These are phyloP conservation scores for Agelastica alni DNA, from an alignment of 2,888 invertebrate genomes.

Conservation along the genomic window DNA sequence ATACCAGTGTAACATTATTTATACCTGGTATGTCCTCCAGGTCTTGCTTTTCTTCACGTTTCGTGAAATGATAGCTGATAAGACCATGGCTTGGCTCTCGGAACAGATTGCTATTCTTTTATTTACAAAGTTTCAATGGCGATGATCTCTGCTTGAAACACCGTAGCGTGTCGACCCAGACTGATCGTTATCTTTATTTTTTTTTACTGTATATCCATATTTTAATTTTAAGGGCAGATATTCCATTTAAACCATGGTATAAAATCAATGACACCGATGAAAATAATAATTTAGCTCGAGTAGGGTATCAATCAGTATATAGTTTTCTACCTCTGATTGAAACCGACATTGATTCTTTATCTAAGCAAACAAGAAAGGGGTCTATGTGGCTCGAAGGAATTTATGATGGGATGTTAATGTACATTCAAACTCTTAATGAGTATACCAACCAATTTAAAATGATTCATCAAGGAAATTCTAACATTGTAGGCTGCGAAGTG, in stretches of 20 bases:
- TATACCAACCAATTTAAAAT: conserved; percentile 63
- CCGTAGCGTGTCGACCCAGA: too few species aligned
- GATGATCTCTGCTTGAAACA: too few species aligned
- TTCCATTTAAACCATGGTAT: conserved; percentile 81
- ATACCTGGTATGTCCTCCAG: too few species aligned
- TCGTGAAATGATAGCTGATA: too few species aligned
- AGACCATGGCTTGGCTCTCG: too few species aligned
- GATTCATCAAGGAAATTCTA: conserved; percentile 49
- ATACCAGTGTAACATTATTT: too few species aligned
- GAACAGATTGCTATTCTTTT: too few species aligned
- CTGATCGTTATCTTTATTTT: too few species aligned
- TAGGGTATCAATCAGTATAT: conserved; percentile 84
- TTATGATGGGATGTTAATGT: conserved; percentile 94
- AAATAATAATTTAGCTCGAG: conserved; percentile 80
- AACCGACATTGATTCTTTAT: conserved; percentile 73
- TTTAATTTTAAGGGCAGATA: conserved; percentile 46
- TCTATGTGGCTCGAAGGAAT: conserved; percentile 67
- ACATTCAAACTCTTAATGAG: conserved; percentile 88
- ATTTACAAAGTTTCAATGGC: too few species aligned
- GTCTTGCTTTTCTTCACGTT: too few species aligned
- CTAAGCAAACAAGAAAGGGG: conserved; percentile 70
- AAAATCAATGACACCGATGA: conserved; percentile 77
- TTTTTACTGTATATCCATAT: too few species aligned
- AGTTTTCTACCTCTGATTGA: conserved; percentile 82
- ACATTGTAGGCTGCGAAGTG: conserved; percentile 80